A percentile compares a stretch with the other conserved stretches of the same genome.
Conservation (phyloP, 2,113 vertebrate species). For the Vimba vimba region DNA sequence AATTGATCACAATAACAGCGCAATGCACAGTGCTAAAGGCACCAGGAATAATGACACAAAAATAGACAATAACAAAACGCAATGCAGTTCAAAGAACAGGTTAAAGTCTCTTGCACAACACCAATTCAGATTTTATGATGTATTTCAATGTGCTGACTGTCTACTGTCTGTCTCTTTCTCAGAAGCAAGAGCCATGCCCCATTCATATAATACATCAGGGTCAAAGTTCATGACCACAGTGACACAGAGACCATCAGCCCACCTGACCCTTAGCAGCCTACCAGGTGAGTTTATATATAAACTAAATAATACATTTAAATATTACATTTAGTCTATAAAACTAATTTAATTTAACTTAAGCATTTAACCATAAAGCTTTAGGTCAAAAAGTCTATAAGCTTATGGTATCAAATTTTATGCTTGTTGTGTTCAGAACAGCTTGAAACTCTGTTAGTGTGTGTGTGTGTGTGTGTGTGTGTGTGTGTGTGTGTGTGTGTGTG, state of each 20-base stretch:
- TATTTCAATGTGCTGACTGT: conserved; percentile 24
- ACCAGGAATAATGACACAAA: background rate
- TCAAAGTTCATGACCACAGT: conserved; percentile 73
- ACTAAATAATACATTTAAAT: no score
- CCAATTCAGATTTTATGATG: background rate
- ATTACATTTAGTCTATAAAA: background rate
- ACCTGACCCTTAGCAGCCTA: conserved; percentile 74
- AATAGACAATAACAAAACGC: background rate
- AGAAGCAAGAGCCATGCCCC: conserved; percentile 77
- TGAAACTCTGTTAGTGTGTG: no score
- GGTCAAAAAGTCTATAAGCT: background rate
- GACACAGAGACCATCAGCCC: conserved; percentile 78
- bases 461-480: no score
- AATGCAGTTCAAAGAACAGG: background rate
- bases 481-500: no score
- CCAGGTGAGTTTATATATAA: conserved; percentile 58
- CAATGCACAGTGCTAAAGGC: background rate
- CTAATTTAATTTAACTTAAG: no score
- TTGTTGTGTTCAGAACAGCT: no score
- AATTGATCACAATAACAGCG: background rate
- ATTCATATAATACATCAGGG: conserved; percentile 73
- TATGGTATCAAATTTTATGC: background rate
- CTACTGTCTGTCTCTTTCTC: conserved; percentile 35
- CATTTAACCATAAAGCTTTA: background rate
- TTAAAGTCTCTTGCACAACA: background rate